These are phyloP conservation scores for Dendrolimus kikuchii DNA, from an alignment of 1,140 invertebrate species.

Conservation along the genomic window DNA sequence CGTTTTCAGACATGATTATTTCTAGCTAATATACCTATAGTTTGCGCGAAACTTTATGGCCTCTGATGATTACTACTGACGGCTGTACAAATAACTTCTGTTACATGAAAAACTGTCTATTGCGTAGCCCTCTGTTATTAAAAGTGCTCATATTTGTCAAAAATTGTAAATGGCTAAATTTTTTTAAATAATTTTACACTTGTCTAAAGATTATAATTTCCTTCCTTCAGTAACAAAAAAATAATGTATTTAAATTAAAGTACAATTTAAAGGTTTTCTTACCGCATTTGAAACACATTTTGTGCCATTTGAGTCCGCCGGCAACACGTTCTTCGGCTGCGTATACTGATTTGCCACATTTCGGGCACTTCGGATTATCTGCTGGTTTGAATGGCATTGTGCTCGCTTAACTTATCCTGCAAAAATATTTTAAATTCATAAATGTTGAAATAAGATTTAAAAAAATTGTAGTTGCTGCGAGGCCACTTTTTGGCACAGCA, in stretches of 20 bases:
- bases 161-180: too few species aligned
- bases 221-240: background rate
- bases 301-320: slow-evolving; percentile 98
- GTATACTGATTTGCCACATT: slow-evolving; percentile 98
- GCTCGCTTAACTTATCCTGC: slow-evolving; percentile 74
- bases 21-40: too few species aligned
- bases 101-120: too few species aligned
- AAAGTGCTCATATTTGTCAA: too few species aligned
- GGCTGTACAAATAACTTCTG: too few species aligned
- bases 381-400: slow-evolving; percentile 98
- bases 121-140: too few species aligned
- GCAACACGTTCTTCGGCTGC: slow-evolving; percentile 98
- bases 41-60: too few species aligned
- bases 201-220: background rate
- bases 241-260: background rate
- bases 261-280: slow-evolving; percentile 48
- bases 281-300: slow-evolving; percentile 99
- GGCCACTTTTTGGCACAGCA: too few species aligned
- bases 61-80: too few species aligned
- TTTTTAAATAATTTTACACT: too few species aligned
- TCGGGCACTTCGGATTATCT: slow-evolving; percentile 97
- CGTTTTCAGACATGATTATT: too few species aligned
- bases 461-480: background rate
- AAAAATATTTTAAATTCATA: slow-evolving; percentile 32
- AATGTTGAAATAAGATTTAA: background rate